A percentile compares a stretch with the other conserved stretches of the same genome.
Conservation (phyloP, 2,797 vertebrate genomes). For the Coregonus ussuriensis region DNA sequence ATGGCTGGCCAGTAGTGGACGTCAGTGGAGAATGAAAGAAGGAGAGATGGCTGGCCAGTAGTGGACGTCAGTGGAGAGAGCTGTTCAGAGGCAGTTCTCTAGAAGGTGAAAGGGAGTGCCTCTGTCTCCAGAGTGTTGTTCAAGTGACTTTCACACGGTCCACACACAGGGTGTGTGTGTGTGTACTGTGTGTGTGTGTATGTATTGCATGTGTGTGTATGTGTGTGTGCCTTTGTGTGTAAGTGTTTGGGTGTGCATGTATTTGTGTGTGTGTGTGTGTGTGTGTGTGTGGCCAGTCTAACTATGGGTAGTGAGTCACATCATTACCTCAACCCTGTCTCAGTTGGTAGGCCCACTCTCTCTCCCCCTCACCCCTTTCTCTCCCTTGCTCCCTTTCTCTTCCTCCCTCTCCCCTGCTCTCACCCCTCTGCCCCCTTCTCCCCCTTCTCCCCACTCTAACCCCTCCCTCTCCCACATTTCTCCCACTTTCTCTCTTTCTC, state of each 20-base stretch:
- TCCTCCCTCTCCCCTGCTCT: conserved; percentile 51
- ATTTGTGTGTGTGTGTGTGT: conserved; percentile 27
- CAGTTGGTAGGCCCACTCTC: conserved; percentile 27
- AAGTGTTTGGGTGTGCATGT: conserved; percentile 26
- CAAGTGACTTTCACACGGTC: conserved; percentile 37
- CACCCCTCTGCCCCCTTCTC: conserved; percentile 45
- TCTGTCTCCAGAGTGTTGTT: conserved; percentile 40
- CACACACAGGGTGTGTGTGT: conserved; percentile 23
- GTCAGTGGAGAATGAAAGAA: conserved; percentile 13
- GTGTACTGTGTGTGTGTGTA: too few relatives aligned
- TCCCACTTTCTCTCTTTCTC: conserved; percentile 36
- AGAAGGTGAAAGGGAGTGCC: conserved; percentile 52
- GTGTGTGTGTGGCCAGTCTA: conserved; percentile 23
- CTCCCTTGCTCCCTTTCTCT: conserved; percentile 32
- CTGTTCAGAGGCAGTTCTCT: conserved; percentile 23
- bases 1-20: conserved; percentile 21
- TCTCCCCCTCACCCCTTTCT: conserved; percentile 34
- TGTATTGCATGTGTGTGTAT: conserved; percentile 16
- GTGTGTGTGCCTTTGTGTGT: conserved; percentile 28
- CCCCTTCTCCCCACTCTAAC: conserved; percentile 50
- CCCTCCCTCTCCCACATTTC: conserved; percentile 38
- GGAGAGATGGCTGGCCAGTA: conserved; percentile 19
- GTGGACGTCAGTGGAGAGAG: conserved; percentile 25
- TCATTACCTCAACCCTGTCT: conserved; percentile 45
- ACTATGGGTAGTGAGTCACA: conserved; percentile 54